Evolutionary conservation across 2,888 invertebrate genomes (phyloP).

Genomic region (Polydrusus tereticollis): DNA sequence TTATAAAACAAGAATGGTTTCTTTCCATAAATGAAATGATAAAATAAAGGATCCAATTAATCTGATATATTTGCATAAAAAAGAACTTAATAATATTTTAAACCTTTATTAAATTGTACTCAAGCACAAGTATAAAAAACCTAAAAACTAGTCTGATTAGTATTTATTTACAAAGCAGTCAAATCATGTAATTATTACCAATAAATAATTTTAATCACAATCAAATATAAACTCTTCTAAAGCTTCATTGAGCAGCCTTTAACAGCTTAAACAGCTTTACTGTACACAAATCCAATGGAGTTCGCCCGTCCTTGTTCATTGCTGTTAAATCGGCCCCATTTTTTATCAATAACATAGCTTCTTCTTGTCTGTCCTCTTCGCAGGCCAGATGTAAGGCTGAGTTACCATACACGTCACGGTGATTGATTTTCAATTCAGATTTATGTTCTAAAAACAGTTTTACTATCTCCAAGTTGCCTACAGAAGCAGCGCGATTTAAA

Average conservation of each 20-base stretch:
- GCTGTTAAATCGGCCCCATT: conserved; percentile 74
- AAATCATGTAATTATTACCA: too few relatives aligned
- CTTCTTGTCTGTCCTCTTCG: conserved; percentile 81
- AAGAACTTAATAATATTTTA: too few relatives aligned
- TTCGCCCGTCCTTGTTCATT: conserved; percentile 76
- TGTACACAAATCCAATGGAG: conserved; percentile 74
- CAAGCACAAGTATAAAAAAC: too few relatives aligned
- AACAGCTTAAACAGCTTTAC: conserved; percentile 51
- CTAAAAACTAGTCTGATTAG: too few relatives aligned
- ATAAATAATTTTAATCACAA: background rate
- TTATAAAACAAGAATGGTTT: too few relatives aligned
- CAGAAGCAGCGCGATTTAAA: conserved; percentile 84
- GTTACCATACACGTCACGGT: conserved; percentile 79
- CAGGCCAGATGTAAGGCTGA: conserved; percentile 87
- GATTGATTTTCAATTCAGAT: conserved; percentile 70
- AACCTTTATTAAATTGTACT: too few relatives aligned
- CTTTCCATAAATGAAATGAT: too few relatives aligned
- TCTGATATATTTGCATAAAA: too few relatives aligned
- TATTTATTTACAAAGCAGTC: too few relatives aligned
- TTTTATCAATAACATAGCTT: conserved; percentile 75
- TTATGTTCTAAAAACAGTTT: conserved; percentile 74
- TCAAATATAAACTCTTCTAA: background rate
- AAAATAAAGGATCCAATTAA: too few relatives aligned
- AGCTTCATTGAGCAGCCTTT: conserved; percentile 2
- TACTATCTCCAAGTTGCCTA: conserved; percentile 78